phyloP scores from a whole-genome alignment of 1,140 invertebrate genomes.

The Drosophila funebris region DNA sequence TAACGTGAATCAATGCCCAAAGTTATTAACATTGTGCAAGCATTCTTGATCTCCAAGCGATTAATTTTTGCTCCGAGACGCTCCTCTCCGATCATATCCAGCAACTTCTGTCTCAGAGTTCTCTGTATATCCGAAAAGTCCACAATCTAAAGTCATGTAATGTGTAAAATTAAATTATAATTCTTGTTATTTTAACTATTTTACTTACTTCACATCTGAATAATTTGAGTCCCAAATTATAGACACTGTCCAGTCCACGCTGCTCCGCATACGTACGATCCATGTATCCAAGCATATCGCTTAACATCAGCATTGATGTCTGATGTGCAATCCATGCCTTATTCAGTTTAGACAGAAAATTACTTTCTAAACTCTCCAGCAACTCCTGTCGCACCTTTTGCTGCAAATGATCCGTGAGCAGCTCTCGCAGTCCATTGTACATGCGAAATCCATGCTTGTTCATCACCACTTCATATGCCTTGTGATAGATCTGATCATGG shows the following conservation, averaged over 20 bases:
- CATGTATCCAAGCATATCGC: not conserved
- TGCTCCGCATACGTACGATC: not conserved
- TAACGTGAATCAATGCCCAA: slow-evolving; percentile 1
- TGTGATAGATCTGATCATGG: not conserved
- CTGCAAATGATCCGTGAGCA: not conserved
- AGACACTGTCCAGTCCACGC: not conserved
- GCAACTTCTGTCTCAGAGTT: not conserved
- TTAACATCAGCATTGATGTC: not conserved
- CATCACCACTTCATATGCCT: not conserved
- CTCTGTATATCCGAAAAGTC: not conserved
- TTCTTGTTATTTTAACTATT: not conserved
- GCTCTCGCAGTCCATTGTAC: slow-evolving; percentile 3
- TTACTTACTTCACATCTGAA: slow-evolving; percentile 6
- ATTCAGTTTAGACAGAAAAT: not conserved
- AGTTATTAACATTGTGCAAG: not conserved
- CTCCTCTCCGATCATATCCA: not conserved
- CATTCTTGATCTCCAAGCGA: not conserved
- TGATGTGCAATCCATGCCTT: not conserved
- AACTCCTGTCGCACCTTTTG: not conserved
- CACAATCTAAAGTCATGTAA: not conserved
- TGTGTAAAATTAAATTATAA: not conserved
- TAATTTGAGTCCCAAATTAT: not conserved
- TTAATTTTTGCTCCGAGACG: not conserved
- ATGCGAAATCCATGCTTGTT: slow-evolving; percentile 9
- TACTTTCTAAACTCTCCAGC: not conserved